Base-by-base conservation (phyloP, 2,888 invertebrate species). In the Epinotia nisella region DNA sequence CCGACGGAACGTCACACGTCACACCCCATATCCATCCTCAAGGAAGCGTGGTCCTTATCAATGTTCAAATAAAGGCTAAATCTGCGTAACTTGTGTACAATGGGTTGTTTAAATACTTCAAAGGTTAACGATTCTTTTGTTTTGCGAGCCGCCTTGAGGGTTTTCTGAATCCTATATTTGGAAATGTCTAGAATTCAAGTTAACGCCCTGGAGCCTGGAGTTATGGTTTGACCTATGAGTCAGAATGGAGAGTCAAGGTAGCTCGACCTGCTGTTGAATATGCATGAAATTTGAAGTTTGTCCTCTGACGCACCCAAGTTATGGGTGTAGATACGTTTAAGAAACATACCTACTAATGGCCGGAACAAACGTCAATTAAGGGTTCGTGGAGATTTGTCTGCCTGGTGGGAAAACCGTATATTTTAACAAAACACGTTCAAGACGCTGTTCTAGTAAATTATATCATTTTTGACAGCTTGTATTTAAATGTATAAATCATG, bases 121-220 rank as follows among this genome's bases (percentile, higher is more conserved):
- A 76, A 86, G 89, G 90, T 87, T 87, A 86, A 85, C 78, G 85
- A 82, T 87, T 85, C 83, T 87, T 89, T 87, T 77, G 21, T 56
- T 76, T 80, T 82, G 69, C 70, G 80, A 83, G 81, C 78, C 80
- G 81, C 78, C 80, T 79, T 81, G 79, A 80, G 80, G 78, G 59
- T 35, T 73, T 56, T 45, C 53, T 58, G 59, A 53, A 21, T 39
- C 9, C 21, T 55, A 29, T 53, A 67, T 68, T 59, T 58, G 59
- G 59, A 11, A 17, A 35, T 19, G 49, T 29, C 7, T 45, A 59
- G 58, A 59, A 67, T 45, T 29, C 21, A 21, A 29, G 66, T 51
- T 59, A 51, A 49, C 49, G 49, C n/a, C 67, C 65, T 53, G 53
- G n/a, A 10, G 35, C 35, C 65, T 53, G 53, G n/a, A 10, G 35